Base-by-base conservation (phyloP, 1,140 invertebrate species). In the Micrasema minimum region DNA sequence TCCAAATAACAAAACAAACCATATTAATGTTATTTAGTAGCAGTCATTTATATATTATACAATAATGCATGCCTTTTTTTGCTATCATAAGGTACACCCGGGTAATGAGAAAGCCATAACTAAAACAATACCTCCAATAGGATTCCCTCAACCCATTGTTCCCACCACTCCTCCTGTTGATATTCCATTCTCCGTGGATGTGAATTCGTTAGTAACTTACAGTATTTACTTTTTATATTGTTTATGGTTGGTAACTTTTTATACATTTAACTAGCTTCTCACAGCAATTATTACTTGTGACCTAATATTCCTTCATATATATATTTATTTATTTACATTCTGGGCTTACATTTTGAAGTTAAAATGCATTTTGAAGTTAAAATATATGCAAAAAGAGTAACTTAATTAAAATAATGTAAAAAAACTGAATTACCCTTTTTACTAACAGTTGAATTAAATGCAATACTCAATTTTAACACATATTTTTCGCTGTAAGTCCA, bases 181-280 rank as follows among this genome's bases (percentile, higher is more conserved):
- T 18, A 20, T 11, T 14, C 55, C 55, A 16, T 59, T 62, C 12
- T 46, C 59, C 10, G 43, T 62, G 38, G 43, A 62, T 46, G 22
- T 62, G n/a, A 48, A 67, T 23, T 55, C 53, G 50, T 45, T 12
- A 55, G 48, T 55, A 41, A 35, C 31, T 43, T 57, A n/a, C n/a
- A 46, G 45, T 46, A 48, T 2, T 45, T 46, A 65, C 22, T 7
- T 26, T 23, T 12, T 53, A 26, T 31, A n/a, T 5, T 53, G 2
- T 7, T 53, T n/a, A 12, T 10, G 1, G 38, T 12, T 2, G 1
- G 1, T 41, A n/a, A 41, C 14, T 2, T 41, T 1, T 41, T n/a
- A 12, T 1, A n/a, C 38, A 41, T 12, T 41, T 2, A n/a, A n/a
- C n/a, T n/a, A n/a, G n/a, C n/a, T n/a, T n/a, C n/a, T n/a, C n/a